Evolutionary conservation across 2,113 vertebrate genomes (phyloP).

Genomic region (Stomatorhinus ivindoensis): DNA sequence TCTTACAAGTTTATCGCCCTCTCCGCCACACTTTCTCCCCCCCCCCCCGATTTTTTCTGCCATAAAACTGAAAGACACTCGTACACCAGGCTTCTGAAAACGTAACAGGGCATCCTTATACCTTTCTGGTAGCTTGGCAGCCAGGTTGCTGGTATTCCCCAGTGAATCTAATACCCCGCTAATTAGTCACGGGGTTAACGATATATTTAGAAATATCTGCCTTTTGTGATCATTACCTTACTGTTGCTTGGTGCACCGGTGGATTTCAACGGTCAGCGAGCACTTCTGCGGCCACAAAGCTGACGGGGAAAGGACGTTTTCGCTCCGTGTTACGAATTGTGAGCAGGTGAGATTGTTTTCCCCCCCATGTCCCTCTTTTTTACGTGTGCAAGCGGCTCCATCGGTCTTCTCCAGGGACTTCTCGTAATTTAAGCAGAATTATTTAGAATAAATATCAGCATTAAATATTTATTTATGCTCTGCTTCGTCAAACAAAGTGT

Average conservation of each 20-base stretch:
- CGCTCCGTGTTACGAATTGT: not conserved
- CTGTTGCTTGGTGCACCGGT: not conserved
- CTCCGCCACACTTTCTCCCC: too few relatives aligned
- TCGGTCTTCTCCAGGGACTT: not conserved
- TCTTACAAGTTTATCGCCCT: not conserved
- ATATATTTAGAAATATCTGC: not conserved
- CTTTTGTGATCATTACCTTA: not conserved
- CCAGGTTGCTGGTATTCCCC: not conserved
- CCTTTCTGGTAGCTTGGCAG: not conserved
- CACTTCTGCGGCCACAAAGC: not conserved
- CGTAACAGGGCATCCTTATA: not conserved
- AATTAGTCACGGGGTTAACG: not conserved
- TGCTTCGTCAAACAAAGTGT: not conserved
- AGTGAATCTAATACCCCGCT: not conserved
- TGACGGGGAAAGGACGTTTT: not conserved
- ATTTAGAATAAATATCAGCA: not conserved
- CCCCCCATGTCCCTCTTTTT: not conserved
- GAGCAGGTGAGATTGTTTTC: not conserved
- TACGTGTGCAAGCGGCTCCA: not conserved
- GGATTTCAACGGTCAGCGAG: not conserved
- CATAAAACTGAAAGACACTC: not conserved
- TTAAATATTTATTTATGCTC: not conserved
- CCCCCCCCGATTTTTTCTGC: not conserved
- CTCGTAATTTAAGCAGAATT: not conserved
- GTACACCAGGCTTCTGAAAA: not conserved